Evolutionary conservation across 2,113 vertebrate species (phyloP).

Genomic region (Aleadryas rufinucha): DNA sequence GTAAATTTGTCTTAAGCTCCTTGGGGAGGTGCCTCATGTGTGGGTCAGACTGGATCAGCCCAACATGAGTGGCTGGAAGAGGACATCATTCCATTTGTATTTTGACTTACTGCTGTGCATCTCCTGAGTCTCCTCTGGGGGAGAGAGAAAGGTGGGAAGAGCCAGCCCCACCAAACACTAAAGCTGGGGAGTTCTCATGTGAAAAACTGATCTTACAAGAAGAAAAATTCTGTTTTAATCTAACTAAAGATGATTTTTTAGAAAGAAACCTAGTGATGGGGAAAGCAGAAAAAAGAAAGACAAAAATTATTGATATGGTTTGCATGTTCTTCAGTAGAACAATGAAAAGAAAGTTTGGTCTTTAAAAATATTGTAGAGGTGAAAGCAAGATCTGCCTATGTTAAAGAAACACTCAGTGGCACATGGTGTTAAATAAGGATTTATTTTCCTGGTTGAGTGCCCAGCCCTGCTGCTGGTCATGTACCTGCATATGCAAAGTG

Average conservation of each 20-base stretch:
- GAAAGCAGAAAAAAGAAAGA: background rate
- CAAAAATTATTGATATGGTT: background rate
- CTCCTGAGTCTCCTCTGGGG: background rate
- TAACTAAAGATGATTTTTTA: background rate
- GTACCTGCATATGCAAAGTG: background rate
- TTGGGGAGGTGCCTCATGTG: background rate
- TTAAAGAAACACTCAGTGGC: background rate
- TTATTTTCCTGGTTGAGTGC: background rate
- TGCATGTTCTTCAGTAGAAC: background rate
- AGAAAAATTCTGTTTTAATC: background rate
- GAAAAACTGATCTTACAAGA: background rate
- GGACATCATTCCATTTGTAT: background rate
- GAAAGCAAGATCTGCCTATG: background rate
- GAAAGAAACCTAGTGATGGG: background rate
- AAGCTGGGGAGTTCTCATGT: background rate
- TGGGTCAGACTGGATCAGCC: background rate
- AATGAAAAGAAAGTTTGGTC: background rate
- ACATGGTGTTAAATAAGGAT: background rate
- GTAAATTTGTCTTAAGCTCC: background rate
- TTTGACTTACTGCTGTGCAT: background rate
- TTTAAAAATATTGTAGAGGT: background rate
- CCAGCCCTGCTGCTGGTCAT: background rate
- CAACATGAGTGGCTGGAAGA: background rate
- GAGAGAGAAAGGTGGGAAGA: background rate
- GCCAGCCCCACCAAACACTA: background rate